Conservation (phyloP, 2,888 invertebrate genomes). For the Andricus curvator region DNA sequence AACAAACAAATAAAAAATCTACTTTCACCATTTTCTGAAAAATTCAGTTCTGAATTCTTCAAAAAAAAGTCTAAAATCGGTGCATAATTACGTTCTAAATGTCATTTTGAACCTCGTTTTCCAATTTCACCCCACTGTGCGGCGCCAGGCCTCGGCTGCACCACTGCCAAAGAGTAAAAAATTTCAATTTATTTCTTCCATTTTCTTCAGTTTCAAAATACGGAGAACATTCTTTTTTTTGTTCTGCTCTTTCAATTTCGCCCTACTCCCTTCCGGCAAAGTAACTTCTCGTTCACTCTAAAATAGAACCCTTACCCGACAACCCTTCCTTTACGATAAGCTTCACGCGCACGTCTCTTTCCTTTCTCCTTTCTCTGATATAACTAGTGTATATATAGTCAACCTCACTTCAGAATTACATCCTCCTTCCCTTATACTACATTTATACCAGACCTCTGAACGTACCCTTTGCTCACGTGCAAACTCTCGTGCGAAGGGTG, state of each 20-base stretch:
- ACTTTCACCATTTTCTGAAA: too few species aligned
- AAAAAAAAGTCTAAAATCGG: too few species aligned
- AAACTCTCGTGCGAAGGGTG: slow-evolving; percentile 11
- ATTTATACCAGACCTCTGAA: neutral
- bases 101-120: too few species aligned
- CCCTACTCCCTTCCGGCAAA: neutral
- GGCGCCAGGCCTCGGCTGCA: too few species aligned
- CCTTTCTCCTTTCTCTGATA: neutral
- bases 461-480: slow-evolving; percentile 10
- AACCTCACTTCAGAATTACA: slow-evolving; percentile 3
- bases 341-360: neutral
- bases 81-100: too few species aligned
- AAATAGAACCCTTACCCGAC: neutral
- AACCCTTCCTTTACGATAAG: slow-evolving; percentile 17
- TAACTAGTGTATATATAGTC: neutral
- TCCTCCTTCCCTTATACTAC: neutral
- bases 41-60: too few species aligned
- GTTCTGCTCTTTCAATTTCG: neutral
- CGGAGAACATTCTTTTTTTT: neutral
- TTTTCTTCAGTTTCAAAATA: too few species aligned
- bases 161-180: too few species aligned
- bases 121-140: too few species aligned
- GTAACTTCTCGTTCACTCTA: neutral
- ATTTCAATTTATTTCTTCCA: too few species aligned
- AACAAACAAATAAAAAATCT: too few species aligned